Percentiles rank a stretch among this genome's conserved stretches.
phyloP scores from a whole-genome alignment of 2,888 invertebrate species.

The Drosophila neonasuta region DNA sequence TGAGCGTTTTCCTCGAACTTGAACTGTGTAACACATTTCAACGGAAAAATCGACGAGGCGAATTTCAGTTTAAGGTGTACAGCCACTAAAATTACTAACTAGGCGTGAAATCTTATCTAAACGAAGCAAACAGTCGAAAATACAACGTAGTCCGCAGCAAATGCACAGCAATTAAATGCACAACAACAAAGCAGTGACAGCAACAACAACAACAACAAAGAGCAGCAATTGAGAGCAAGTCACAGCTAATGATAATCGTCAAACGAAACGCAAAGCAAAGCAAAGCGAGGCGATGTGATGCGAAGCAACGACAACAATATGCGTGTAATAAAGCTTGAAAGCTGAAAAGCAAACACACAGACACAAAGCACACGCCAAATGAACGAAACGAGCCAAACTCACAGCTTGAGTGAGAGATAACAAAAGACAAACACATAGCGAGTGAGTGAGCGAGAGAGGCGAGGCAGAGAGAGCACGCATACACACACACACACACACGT shows the following conservation, averaged over 20 bases:
- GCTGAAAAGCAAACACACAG: slow-evolving; percentile 47
- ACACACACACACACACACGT: neutral
- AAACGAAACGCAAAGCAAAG: slow-evolving; percentile 42
- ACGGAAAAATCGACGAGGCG: slow-evolving; percentile 5
- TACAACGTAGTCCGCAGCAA: slow-evolving; percentile 33
- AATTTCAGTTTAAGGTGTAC: slow-evolving; percentile 29
- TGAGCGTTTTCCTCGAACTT: slow-evolving; percentile 49
- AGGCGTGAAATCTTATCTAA: slow-evolving; percentile 54
- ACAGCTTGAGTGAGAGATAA: slow-evolving; percentile 40
- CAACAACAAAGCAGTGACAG: slow-evolving; percentile 29
- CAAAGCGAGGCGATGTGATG: neutral
- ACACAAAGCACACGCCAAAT: slow-evolving; percentile 27
- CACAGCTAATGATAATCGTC: slow-evolving; percentile 60
- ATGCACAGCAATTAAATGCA: slow-evolving; percentile 52
- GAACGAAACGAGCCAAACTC: slow-evolving; percentile 21
- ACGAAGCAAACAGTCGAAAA: slow-evolving; percentile 36
- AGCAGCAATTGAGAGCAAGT: slow-evolving; percentile 29
- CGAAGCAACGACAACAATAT: slow-evolving; percentile 33
- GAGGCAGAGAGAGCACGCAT: slow-evolving; percentile 2
- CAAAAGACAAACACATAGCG: slow-evolving; percentile 15
- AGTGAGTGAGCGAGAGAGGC: slow-evolving; percentile 7
- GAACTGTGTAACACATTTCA: slow-evolving; percentile 35
- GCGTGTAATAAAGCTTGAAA: slow-evolving; percentile 54
- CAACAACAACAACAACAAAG: slow-evolving; percentile 25
- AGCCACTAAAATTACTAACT: slow-evolving; percentile 27